Evolutionary conservation across 1,140 invertebrate species (phyloP), one percentile per base, ranked within the genome.

Genomic region (Diachasmimorpha longicaudata): DNA sequence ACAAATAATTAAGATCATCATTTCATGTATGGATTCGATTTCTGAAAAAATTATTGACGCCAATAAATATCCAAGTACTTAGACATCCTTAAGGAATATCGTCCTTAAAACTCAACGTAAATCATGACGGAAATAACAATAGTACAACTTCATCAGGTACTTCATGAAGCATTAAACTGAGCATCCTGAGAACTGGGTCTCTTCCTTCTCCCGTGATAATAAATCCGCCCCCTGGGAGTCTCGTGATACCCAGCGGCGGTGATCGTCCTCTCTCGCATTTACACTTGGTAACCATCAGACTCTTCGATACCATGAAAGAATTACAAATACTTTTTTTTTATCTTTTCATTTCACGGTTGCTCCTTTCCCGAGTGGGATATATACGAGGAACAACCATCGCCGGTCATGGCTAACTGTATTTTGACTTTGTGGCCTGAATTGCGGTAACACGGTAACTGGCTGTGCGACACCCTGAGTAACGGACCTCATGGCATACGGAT

Each of bases 341-440:
- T 75, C 73, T 46, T 73, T 75, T 73, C 77, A 68, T 77, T 70
- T 63, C 78, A 75, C 67, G 78, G 75, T 77, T 68, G 73, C 68
- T 66, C 75, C 68, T 73, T 72, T 52, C 68, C 48, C 72, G 78
- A 58, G 67, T 42, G 44, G 68, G 72, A 70, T 63, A 31, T 6
- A 63, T 63, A 63, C 58, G 58, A 31, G 23, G 58, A 63, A 63
- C 21, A 73, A 42, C 76, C 74, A 72, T 75, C 46, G 77, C 69
- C 80, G 80, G 81, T 82, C 82, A 79, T 82, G 84, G 79, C 83
- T 89, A 89, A 89, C 88, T 89, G 88, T 88, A 88, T 89, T 88
- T 89, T 89, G 88, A 88, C 88, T 89, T 89, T 89, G 88, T 89
- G 88, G 88, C 88, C 88, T 89, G 85, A 89, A 89, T 89, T 88